These are phyloP conservation scores for Salvelinus namaycush DNA, from an alignment of 2,113 vertebrate genomes.

Conservation along the genomic window DNA sequence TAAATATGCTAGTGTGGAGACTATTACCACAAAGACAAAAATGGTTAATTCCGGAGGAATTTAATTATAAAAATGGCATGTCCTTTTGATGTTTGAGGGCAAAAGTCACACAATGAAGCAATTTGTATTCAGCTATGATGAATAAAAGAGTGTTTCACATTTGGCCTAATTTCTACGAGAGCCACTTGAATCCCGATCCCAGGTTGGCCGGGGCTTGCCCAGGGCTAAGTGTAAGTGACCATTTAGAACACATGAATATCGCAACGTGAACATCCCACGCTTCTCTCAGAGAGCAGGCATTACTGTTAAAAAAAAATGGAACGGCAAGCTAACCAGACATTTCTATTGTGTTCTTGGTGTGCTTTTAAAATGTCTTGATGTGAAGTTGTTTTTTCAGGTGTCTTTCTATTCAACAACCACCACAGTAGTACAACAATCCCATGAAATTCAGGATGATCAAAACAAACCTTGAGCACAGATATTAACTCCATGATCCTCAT, in stretches of 20 bases:
- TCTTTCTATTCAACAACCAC: too few species aligned
- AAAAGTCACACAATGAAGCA: conserved; percentile 38
- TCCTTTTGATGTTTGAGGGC: conserved; percentile 13
- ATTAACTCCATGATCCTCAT: too few species aligned
- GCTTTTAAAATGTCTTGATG: too few species aligned
- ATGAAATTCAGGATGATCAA: too few species aligned
- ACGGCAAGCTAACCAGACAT: too few species aligned
- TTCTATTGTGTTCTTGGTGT: too few species aligned
- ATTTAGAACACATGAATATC: conserved; percentile 34
- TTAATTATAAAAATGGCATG: conserved; percentile 27
- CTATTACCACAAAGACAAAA: not conserved
- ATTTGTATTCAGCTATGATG: conserved; percentile 35
- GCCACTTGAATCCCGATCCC: conserved; percentile 31
- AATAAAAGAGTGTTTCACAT: conserved; percentile 37
- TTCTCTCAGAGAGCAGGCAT: conserved; percentile 2
- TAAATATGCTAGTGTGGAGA: not conserved
- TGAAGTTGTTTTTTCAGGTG: too few species aligned
- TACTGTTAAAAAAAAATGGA: conserved; percentile 4
- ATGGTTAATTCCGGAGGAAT: conserved; percentile 18
- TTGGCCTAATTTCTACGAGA: conserved; percentile 38
- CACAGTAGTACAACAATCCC: too few species aligned
- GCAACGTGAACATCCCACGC: conserved; percentile 12
- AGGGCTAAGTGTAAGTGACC: conserved; percentile 35
- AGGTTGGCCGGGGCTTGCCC: conserved; percentile 15
- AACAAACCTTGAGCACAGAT: too few species aligned